Conservation (phyloP, 2,797 vertebrate genomes). For the Tarsius wallacei region DNA sequence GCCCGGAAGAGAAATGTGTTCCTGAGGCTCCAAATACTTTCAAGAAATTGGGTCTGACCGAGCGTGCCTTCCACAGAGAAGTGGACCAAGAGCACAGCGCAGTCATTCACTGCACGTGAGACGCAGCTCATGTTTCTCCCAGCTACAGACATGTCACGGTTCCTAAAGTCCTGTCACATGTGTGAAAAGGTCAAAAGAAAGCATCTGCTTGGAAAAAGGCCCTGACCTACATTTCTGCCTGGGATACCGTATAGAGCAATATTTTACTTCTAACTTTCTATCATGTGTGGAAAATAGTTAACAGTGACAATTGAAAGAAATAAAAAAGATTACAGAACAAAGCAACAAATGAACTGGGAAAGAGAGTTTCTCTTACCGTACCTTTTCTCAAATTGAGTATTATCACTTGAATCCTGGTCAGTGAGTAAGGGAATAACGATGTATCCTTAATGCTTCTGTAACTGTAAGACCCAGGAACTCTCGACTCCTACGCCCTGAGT, state of each 20-base stretch:
- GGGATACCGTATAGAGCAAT: not conserved
- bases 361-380: not conserved
- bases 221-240: constrained; percentile 60
- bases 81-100: constrained; percentile 3
- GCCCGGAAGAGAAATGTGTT: not conserved
- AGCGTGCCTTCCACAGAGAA: constrained; percentile 74
- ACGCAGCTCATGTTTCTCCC: not conserved
- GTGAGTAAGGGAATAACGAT: not conserved
- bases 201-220: not conserved
- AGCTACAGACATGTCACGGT: not conserved
- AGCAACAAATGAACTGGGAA: constrained; percentile 23
- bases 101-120: accelerated
- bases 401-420: not conserved
- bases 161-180: not conserved
- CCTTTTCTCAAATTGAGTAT: not conserved
- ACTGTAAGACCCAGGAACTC: not conserved
- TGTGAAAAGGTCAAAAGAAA: not conserved
- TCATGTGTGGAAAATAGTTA: not conserved
- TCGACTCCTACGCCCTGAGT: not conserved
- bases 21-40: not conserved
- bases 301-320: not conserved
- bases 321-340: not conserved
- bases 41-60: constrained; percentile 51
- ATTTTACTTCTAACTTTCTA: constrained; percentile 54
- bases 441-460: not conserved